A percentile compares a stretch with the other conserved stretches of the same genome.
Conservation (phyloP, 2,797 vertebrate species). For the Rousettus madagascariensis region DNA sequence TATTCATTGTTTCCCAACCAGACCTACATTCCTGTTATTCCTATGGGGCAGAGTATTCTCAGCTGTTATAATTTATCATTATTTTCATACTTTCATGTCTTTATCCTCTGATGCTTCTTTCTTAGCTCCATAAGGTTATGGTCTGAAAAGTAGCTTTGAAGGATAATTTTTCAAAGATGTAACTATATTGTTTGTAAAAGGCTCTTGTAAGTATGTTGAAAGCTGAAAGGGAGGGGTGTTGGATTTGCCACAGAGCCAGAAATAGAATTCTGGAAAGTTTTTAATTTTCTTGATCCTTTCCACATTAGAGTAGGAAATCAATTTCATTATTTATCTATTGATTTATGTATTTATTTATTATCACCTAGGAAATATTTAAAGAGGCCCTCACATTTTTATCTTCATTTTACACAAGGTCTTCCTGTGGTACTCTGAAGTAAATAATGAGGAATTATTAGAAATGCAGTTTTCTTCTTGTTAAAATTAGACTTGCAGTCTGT, state of each 20-base stretch:
- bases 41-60: not conserved
- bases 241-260: not conserved
- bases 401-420: conserved; percentile 11
- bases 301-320: not conserved
- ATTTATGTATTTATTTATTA: not conserved
- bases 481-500: conserved; percentile 34
- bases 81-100: not conserved
- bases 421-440: conserved; percentile 8
- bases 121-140: not conserved
- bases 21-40: not conserved
- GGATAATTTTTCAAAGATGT: not conserved
- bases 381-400: not conserved
- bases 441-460: conserved; percentile 52
- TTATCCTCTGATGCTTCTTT: not conserved
- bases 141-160: not conserved
- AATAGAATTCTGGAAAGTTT: not conserved
- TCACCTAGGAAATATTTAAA: conserved; percentile 14
- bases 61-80: not conserved
- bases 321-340: not conserved
- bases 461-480: conserved; percentile 22
- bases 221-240: not conserved
- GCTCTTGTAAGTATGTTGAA: not conserved
- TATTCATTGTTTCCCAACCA: not conserved
- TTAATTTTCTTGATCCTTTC: not conserved
- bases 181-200: not conserved